phyloP scores from a whole-genome alignment of 2,797 vertebrate species.

The Champsocephalus esox region DNA sequence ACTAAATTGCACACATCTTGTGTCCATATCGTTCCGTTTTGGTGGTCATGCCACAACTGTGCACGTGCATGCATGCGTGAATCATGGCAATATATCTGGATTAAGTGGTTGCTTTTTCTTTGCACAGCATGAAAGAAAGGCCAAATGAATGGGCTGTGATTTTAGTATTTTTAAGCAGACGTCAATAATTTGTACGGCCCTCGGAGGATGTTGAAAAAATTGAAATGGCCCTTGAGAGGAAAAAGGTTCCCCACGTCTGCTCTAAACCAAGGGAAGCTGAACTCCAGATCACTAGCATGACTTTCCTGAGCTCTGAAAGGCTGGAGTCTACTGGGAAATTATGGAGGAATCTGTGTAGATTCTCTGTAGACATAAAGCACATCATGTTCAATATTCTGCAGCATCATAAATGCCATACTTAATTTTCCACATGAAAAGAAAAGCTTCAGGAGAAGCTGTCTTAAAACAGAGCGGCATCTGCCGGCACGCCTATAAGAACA shows the following conservation, averaged over 20 bases:
- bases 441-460: slow-evolving; percentile 6
- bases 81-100: too few species aligned
- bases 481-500: background rate
- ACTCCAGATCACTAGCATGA: slow-evolving; percentile 2
- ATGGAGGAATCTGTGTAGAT: slow-evolving; percentile 16
- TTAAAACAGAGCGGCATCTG: slow-evolving; percentile 7
- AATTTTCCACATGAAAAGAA: slow-evolving; percentile 9
- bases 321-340: slow-evolving; percentile 36
- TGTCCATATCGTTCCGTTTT: too few species aligned
- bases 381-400: slow-evolving; percentile 14
- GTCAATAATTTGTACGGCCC: too few species aligned
- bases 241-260: background rate
- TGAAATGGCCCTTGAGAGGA: too few species aligned
- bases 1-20: too few species aligned
- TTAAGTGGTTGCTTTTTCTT: too few species aligned
- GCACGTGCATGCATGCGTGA: too few species aligned
- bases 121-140: too few species aligned
- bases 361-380: background rate
- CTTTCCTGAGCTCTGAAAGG: slow-evolving; percentile 18
- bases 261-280: slow-evolving; percentile 18
- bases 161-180: too few species aligned
- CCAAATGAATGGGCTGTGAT: too few species aligned
- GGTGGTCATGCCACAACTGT: too few species aligned
- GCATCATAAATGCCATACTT: slow-evolving; percentile 22
- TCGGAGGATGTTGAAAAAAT: too few species aligned